A percentile compares a stretch with the other conserved stretches of the same genome.
Conservation (phyloP, 92 coral and sea anemone species). For the Epizoanthus stellaris region DNA sequence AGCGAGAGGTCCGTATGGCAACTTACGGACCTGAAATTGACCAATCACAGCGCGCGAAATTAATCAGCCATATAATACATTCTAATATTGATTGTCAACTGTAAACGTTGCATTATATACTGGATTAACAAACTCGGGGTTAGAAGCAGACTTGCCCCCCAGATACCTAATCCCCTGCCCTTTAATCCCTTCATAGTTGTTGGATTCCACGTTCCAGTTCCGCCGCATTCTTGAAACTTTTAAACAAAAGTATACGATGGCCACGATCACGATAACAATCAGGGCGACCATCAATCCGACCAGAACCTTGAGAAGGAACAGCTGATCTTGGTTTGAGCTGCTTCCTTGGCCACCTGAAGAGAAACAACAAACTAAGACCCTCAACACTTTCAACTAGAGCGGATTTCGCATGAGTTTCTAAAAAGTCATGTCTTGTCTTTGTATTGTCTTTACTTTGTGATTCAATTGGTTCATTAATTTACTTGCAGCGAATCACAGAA, state of each 20-base stretch:
- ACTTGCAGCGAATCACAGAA: no score
- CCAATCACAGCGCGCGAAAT: no score
- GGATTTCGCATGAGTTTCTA: no score
- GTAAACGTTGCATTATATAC: constrained; percentile 16
- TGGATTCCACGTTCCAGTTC: neutral
- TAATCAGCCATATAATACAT: no score
- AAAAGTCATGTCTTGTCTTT: no score
- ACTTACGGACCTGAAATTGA: no score
- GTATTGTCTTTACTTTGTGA: no score
- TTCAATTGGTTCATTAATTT: no score
- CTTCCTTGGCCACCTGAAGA: neutral
- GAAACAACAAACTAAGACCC: neutral
- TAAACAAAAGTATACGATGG: constrained; percentile 1
- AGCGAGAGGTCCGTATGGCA: no score
- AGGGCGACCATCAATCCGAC: constrained; percentile 12
- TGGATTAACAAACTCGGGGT: constrained; percentile 31
- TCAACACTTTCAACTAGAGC: no score
- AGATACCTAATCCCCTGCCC: neutral
- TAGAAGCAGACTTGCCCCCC: neutral
- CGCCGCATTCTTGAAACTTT: constrained; percentile 20
- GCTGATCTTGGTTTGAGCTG: constrained; percentile 27
- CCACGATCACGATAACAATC: neutral
- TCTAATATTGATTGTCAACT: neutral
- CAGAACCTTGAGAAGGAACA: constrained; percentile 11
- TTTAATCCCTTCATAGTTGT: neutral